Evolutionary conservation across 2,113 vertebrate species (phyloP).

Genomic region (Pelmatolapia mariae): DNA sequence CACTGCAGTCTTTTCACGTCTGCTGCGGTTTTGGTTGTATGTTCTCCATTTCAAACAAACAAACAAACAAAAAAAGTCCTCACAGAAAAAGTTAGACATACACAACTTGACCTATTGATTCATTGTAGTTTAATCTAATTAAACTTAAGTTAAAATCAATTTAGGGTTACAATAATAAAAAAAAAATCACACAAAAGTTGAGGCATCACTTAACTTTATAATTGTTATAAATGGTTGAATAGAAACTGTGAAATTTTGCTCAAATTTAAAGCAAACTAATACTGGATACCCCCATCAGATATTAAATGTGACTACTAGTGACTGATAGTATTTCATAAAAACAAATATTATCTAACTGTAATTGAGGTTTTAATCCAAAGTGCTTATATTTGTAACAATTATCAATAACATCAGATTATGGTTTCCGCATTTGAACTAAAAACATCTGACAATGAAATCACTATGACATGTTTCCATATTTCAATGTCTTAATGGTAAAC

Average conservation of each 20-base stretch:
- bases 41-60: not conserved
- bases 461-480: not conserved
- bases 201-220: not conserved
- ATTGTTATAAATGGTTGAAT: not conserved
- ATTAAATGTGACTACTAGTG: not conserved
- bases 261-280: not conserved
- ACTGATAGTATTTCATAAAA: not conserved
- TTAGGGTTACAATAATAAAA: not conserved
- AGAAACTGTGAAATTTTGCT: not conserved
- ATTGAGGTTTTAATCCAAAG: not conserved
- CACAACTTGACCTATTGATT: not conserved
- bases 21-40: not conserved
- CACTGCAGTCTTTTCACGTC: not conserved
- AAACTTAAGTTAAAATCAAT: not conserved
- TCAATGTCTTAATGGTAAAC: not conserved
- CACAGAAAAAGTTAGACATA: not conserved
- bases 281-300: not conserved
- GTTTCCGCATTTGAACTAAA: not conserved
- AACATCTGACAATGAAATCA: not conserved
- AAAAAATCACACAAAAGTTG: not conserved
- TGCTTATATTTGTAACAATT: not conserved
- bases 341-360: not conserved
- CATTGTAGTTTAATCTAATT: not conserved
- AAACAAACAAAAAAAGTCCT: not conserved
- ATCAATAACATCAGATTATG: not conserved